Evolutionary conservation across 1,140 invertebrate genomes (phyloP), one percentile per base, ranked within the genome.

Genomic region (Nephotettix cincticeps): DNA sequence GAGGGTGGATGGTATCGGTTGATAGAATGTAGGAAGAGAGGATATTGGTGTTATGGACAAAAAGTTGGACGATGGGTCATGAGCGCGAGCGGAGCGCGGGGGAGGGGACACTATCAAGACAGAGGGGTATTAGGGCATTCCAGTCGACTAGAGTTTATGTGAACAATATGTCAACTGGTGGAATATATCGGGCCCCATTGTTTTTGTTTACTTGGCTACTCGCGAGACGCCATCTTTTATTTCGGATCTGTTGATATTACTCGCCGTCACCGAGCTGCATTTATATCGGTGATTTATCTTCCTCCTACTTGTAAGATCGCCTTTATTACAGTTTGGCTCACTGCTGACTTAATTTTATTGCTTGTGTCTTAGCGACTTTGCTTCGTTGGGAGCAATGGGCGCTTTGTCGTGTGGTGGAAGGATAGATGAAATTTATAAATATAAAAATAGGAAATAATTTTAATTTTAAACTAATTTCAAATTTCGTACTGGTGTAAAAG

Each of bases 131-230:
- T 61, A 29, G 56, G 56, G 56, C 56, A 61, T 61, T 61, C 56
- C 56, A 61, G 56, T 61, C 56, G 56, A 61, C 56, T 61, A 27
- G 56, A 27, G 14, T 25, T 61, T 61, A 61, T 61, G 27, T 25
- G 23, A 27, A 27, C 56, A 61, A 61, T 61, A 61, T 61, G 56
- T 61, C 56, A 61, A 23, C 1, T 6, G 9, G 14, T 51, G 47
- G 14, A 19, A 51, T 51, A 51, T 51, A 51, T 51, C 47, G 47
- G 19, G 47, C 47, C 56, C 56, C 56, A 61, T 61, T 61, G 56
- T 61, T 61, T 61, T 61, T 61, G 56, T 61, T 61, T 61, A 61
- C 56, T 61, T 61, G 56, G 56, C 56, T 51, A 23, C 47, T 61
- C 56, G 6, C 56, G 1, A 21, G 23, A 21, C 47, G 47, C 56